These are phyloP conservation scores for Thalassoma bifasciatum DNA, from an alignment of 2,113 vertebrate genomes.

Conservation along the genomic window DNA sequence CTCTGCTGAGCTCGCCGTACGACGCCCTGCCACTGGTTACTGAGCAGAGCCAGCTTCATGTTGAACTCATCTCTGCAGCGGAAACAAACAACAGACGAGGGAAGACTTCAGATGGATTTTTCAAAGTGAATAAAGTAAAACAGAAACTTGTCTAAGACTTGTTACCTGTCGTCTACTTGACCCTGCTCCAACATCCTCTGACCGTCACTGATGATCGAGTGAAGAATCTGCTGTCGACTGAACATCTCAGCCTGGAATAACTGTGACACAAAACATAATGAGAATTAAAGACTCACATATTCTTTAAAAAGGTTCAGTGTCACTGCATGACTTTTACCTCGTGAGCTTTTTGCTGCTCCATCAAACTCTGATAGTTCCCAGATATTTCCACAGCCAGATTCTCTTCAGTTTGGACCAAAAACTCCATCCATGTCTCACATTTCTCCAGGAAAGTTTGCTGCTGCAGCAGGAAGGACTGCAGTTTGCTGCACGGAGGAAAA, in stretches of 20 bases:
- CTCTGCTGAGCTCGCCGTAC: constrained; percentile 95
- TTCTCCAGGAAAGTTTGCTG: constrained; percentile 98
- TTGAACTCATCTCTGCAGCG: constrained; percentile 92
- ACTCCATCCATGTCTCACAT: constrained; percentile 99
- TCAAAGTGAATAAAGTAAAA: too few relatives aligned
- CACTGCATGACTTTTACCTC: constrained; percentile 80
- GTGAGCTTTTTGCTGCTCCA: constrained; percentile 94
- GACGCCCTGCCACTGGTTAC: constrained; percentile 97
- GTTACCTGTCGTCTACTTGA: constrained; percentile 98
- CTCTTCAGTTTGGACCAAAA: constrained; percentile 94
- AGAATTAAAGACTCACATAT: neutral
- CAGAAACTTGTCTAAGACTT: too few relatives aligned
- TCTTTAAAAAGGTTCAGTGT: neutral
- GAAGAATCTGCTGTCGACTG: constrained; percentile 97
- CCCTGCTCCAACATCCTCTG: constrained; percentile 96
- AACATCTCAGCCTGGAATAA: constrained; percentile 99
- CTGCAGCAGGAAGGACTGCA: constrained; percentile 95
- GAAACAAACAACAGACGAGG: too few relatives aligned
- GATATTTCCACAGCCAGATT: constrained; percentile 95
- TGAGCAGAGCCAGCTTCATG: constrained; percentile 91
- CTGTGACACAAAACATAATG: constrained; percentile 73
- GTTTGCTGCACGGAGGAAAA: constrained; percentile 85
- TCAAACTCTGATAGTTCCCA: constrained; percentile 92
- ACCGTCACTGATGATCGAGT: constrained; percentile 95
- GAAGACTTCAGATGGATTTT: too few relatives aligned